Evolutionary conservation across 2,888 invertebrate species (phyloP).

Genomic region (Argynnis bischoffii): DNA sequence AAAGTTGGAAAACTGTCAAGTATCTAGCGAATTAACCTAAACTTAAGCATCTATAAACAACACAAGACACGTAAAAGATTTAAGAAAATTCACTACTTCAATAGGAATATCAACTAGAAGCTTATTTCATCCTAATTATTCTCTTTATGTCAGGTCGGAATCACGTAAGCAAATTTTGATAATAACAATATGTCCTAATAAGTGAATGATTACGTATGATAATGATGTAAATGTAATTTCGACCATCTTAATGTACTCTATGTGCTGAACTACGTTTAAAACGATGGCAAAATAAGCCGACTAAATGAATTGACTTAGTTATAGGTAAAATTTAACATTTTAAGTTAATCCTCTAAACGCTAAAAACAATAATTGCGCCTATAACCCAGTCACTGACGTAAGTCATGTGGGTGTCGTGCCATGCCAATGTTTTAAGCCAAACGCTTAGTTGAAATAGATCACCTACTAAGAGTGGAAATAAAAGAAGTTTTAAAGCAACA

Average conservation of each 20-base stretch:
- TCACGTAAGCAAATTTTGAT: constrained; percentile 8
- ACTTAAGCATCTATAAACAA: constrained; percentile 73
- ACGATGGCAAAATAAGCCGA: constrained; percentile 28
- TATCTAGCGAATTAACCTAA: constrained; percentile 62
- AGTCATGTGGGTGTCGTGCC: constrained; percentile 73
- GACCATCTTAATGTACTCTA: constrained; percentile 27
- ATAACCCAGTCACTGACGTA: constrained; percentile 63
- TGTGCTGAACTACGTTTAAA: constrained; percentile 36
- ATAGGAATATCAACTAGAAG: constrained; percentile 25
- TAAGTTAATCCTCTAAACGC: background rate
- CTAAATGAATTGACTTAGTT: constrained; percentile 36
- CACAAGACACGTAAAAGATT: constrained; percentile 49
- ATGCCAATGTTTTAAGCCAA: constrained; percentile 79
- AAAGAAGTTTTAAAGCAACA: constrained; percentile 75
- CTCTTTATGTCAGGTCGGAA: constrained; percentile 26
- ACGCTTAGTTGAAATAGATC: constrained; percentile 71
- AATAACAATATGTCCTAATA: background rate
- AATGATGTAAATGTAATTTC: constrained; percentile 26
- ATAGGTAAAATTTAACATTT: constrained; percentile 31
- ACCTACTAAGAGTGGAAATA: constrained; percentile 73
- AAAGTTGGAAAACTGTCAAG: constrained; percentile 58
- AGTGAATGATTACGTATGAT: background rate
- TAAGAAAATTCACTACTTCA: constrained; percentile 23
- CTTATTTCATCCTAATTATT: constrained; percentile 17
- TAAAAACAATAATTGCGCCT: constrained; percentile 40